A percentile compares a stretch with the other conserved stretches of the same genome.
Conservation (phyloP, 2,888 invertebrate genomes). For the Uropetala carovei region DNA sequence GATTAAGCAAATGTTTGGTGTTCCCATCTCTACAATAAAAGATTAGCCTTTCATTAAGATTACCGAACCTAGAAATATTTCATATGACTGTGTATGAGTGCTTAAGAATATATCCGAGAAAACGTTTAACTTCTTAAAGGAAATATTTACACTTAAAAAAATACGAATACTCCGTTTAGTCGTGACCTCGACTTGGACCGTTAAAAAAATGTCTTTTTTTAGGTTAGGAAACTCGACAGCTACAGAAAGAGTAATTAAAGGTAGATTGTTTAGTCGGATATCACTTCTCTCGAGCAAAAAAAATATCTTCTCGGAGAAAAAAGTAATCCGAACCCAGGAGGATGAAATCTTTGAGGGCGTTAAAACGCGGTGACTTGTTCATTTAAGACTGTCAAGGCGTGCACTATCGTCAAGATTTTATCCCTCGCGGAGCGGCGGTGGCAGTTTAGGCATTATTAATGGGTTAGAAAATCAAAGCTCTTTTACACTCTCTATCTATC, state of each 20-base stretch:
- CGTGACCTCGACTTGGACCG: too few species aligned
- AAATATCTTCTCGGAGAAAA: neutral
- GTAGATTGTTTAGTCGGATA: neutral
- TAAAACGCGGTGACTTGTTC: constrained; percentile 19
- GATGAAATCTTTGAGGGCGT: constrained; percentile 7
- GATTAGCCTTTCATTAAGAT: too few species aligned
- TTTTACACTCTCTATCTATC: neutral
- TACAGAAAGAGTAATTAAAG: neutral
- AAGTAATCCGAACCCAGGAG: neutral
- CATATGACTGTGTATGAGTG: too few species aligned
- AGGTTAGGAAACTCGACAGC: neutral
- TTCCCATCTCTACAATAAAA: too few species aligned
- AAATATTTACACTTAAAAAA: too few species aligned
- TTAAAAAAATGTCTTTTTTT: too few species aligned
- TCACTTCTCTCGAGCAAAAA: neutral
- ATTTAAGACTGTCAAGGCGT: constrained; percentile 5
- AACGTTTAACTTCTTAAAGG: too few species aligned
- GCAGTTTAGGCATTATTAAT: neutral
- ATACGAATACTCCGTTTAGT: too few species aligned
- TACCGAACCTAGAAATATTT: too few species aligned
- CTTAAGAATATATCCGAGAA: too few species aligned
- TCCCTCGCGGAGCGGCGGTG: neutral
- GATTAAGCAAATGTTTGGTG: too few species aligned
- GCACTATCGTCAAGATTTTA: neutral
- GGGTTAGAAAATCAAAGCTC: constrained; percentile 28